Conservation (phyloP, 2,888 invertebrate genomes). For the Brachycybe producta region DNA sequence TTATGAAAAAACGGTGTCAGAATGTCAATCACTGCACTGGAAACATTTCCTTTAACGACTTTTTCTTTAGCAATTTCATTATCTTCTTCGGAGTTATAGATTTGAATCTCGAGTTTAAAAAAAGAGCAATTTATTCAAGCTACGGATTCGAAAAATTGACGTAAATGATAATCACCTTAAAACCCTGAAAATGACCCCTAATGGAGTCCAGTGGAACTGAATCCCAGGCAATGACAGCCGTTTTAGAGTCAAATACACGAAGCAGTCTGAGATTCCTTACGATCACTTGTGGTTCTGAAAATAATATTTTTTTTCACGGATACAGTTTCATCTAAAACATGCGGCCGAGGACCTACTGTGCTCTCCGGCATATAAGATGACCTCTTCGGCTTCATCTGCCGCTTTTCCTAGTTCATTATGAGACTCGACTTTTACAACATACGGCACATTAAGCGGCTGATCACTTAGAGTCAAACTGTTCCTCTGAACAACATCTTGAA, state of each 20-base stretch:
- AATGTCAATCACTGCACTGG: slow-evolving; percentile 59
- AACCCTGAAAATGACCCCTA: slow-evolving; percentile 85
- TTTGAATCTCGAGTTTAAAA: slow-evolving; percentile 76
- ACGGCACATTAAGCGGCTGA: slow-evolving; percentile 80
- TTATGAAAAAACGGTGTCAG: slow-evolving; percentile 76
- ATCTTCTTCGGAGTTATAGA: slow-evolving; percentile 71
- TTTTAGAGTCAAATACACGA: slow-evolving; percentile 62
- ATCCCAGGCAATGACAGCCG: slow-evolving; percentile 77
- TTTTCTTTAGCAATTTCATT: slow-evolving; percentile 61
- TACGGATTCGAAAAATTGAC: no score
- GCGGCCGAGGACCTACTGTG: slow-evolving; percentile 46
- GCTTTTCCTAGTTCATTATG: slow-evolving; percentile 79
- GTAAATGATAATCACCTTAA: no score
- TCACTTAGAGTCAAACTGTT: slow-evolving; percentile 55
- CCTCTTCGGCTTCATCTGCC: slow-evolving; percentile 60
- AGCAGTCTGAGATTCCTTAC: slow-evolving; percentile 69
- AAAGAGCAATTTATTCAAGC: no score
- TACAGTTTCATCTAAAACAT: no score
- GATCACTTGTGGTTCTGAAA: slow-evolving; percentile 55
- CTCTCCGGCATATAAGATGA: slow-evolving; percentile 86
- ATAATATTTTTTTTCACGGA: no score
- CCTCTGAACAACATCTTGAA: slow-evolving; percentile 46
- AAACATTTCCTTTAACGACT: slow-evolving; percentile 55
- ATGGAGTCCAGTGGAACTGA: slow-evolving; percentile 67
- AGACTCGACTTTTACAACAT: slow-evolving; percentile 78